Evolutionary conservation across 1,140 invertebrate species (phyloP).

Genomic region (Brachionus rotundiformis): DNA sequence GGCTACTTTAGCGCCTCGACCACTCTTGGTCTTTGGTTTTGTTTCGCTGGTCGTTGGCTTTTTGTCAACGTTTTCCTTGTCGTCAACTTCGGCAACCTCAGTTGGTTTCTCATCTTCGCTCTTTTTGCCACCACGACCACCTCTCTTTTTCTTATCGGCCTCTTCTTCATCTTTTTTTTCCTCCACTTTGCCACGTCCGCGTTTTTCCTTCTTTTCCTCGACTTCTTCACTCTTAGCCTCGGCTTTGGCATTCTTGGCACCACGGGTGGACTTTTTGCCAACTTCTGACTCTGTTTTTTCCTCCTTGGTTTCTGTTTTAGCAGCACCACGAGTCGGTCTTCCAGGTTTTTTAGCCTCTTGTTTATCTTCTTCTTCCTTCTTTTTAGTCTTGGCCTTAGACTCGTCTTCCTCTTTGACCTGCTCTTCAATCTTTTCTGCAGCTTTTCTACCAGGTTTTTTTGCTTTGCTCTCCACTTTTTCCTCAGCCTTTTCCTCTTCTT

Average conservation of each 20-base stretch:
- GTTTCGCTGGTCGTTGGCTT: not conserved
- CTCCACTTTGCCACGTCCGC: not conserved
- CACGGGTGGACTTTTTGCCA: not conserved
- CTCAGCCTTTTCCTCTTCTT: not conserved
- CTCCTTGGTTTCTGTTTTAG: not conserved
- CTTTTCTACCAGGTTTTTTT: not conserved
- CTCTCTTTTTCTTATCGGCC: not conserved
- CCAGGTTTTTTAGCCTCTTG: not conserved
- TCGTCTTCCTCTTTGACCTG: not conserved
- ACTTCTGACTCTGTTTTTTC: not conserved
- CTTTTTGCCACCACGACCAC: not conserved
- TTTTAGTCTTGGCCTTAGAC: not conserved
- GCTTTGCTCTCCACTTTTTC: not conserved
- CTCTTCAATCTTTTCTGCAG: not conserved
- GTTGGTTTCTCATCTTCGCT: not conserved
- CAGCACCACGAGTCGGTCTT: not conserved
- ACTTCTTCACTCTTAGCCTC: not conserved
- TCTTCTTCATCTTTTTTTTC: conserved; percentile 16
- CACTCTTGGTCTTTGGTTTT: not conserved
- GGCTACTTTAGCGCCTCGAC: conserved; percentile 12
- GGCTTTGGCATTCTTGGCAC: not conserved
- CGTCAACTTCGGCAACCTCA: not conserved
- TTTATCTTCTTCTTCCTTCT: not conserved
- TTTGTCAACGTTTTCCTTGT: conserved; percentile 20
- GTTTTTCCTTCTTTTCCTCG: conserved; percentile 11